Base-by-base conservation (phyloP, 2,888 invertebrate genomes). In the Oligia strigilis region DNA sequence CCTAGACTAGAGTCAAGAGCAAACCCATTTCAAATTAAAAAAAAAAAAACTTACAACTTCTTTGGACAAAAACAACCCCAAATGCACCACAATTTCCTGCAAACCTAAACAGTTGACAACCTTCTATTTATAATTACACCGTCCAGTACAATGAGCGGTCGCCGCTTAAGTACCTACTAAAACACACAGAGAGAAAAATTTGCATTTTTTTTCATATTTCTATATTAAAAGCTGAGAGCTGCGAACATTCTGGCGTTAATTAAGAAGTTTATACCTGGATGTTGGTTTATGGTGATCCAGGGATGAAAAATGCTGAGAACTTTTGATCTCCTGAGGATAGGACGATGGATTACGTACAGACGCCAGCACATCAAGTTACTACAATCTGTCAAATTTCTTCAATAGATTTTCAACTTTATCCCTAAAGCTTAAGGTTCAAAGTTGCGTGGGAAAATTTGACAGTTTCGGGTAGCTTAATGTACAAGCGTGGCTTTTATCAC, bases 241-340 rank as follows among this genome's bases (percentile, higher is more conserved):
- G 58, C 52, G 8, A 14, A 74, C 60, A 62, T 80, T 69, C 11
- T 58, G 62, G 11, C 64, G 81, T 75, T 83, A 84, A 83, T 83
- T 83, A 84, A 69, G 75, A 84, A 83, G 67, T 84, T 83, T 80
- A 36, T 72, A 58, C 76, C 85, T 81, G 82, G 79, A 62, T 84
- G 72, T 23, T 79, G 70, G 67, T 79, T 84, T 84, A 80, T 73
- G 80, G 46, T 82, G 80, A 82, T 82, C 66, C 64, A 2, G 80
- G 80, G 72, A 79, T 79, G 43, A 79, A 82, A 84, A 82, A 84
- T 70, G 60, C 52, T 65, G 64, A 23, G 49, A 73, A 84, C 60
- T 84, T 77, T 71, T 58, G 70, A 19, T 74, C 82, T 80, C 84
- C 49, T 49, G 84, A 73, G 82, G 46, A 40, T 66, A 81, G 8